Conservation (phyloP, 2,888 invertebrate genomes). For the Epirrita christyi region DNA sequence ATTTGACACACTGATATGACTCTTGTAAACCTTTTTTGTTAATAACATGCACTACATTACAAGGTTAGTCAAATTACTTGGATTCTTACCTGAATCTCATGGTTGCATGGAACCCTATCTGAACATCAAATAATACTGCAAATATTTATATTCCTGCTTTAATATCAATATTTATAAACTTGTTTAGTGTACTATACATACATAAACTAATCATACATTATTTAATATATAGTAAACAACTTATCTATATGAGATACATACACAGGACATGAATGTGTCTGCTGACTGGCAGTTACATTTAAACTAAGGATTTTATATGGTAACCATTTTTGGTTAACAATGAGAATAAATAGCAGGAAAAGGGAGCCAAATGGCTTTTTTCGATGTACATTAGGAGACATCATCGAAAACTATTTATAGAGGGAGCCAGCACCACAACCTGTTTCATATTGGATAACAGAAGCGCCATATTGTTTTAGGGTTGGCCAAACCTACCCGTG, state of each 20-base stretch:
- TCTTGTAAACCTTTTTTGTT: not conserved
- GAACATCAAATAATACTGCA: constrained; percentile 25
- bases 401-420: not conserved
- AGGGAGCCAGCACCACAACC: not conserved
- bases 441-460: not conserved
- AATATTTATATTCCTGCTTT: constrained; percentile 41
- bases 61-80: not conserved
- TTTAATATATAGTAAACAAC: constrained; percentile 28
- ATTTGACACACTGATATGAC: too few relatives aligned
- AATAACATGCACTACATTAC: not conserved
- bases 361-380: constrained; percentile 5
- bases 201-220: constrained; percentile 19
- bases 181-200: constrained; percentile 31
- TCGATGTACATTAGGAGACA: constrained; percentile 6
- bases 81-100: not conserved
- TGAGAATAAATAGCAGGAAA: not conserved
- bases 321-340: not conserved
- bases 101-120: not conserved
- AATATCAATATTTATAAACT: constrained; percentile 36
- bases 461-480: constrained; percentile 8
- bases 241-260: constrained; percentile 30
- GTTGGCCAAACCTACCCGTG: not conserved
- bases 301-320: constrained; percentile 1
- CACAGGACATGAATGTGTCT: constrained; percentile 25
- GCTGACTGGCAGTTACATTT: constrained; percentile 6